Evolutionary conservation across 2,888 invertebrate species (phyloP).

Genomic region (Lepidonotus clava): DNA sequence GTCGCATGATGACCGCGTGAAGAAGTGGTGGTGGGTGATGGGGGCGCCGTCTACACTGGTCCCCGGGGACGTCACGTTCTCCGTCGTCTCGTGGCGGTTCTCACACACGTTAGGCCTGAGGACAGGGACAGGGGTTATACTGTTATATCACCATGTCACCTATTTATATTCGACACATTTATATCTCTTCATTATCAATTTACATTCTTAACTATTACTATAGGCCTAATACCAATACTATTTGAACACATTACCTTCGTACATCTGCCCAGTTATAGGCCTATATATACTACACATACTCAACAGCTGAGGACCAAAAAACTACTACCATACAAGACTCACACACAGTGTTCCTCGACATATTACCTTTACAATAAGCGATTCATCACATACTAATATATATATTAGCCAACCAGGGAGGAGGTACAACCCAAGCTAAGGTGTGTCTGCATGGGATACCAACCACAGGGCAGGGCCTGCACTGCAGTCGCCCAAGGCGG

Average conservation of each 20-base stretch:
- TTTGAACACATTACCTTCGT: too few species aligned
- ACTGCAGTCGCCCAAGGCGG: too few species aligned
- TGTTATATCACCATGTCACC: constrained; percentile 1
- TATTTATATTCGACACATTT: too few species aligned
- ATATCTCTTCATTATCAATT: too few species aligned
- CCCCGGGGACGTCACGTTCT: constrained; percentile 46
- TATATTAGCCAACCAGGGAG: background rate
- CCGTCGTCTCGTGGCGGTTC: constrained; percentile 56
- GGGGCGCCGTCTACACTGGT: constrained; percentile 41
- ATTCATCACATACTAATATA: background rate
- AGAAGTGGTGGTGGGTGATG: constrained; percentile 61
- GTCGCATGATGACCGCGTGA: constrained; percentile 69
- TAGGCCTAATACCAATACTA: too few species aligned
- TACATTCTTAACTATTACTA: too few species aligned
- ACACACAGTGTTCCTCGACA: background rate
- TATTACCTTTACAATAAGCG: background rate
- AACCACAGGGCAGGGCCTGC: too few species aligned
- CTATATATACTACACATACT: background rate
- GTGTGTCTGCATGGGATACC: background rate
- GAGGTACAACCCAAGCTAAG: background rate
- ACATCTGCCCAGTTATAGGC: too few species aligned
- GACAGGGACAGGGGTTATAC: too few species aligned
- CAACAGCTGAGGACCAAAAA: background rate
- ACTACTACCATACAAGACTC: background rate
- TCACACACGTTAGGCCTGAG: constrained; percentile 68